Conservation (phyloP, 35 echinoderm and acorn worm genomes). For the Anneissia japonica region DNA sequence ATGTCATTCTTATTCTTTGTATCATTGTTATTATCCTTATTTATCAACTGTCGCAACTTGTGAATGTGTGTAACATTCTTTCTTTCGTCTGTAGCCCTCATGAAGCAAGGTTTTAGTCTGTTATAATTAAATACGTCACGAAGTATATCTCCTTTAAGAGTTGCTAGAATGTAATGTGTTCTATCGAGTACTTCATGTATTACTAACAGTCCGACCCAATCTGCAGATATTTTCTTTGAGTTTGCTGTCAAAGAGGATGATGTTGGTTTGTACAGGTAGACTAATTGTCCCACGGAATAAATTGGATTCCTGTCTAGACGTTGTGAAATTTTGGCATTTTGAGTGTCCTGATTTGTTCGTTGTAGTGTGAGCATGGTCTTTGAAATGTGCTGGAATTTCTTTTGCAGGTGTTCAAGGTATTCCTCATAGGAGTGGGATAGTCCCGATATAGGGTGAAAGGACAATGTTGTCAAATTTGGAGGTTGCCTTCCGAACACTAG, state of each 20-base stretch:
- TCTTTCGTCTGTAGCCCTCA: conserved; percentile 19
- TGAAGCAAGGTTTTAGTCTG: conserved; percentile 52
- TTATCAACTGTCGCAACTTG: conserved; percentile 17
- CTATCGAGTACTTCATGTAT: conserved; percentile 45
- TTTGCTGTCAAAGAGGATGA: conserved; percentile 47
- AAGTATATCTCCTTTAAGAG: too few species aligned
- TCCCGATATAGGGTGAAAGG: neutral
- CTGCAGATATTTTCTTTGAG: conserved; percentile 46
- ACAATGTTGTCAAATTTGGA: neutral
- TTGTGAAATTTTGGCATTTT: conserved; percentile 27
- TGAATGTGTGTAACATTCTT: conserved; percentile 38
- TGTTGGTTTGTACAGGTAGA: conserved; percentile 45
- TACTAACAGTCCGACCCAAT: conserved; percentile 37
- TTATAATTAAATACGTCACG: too few species aligned
- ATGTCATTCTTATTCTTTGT: too few species aligned
- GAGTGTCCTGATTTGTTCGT: conserved; percentile 24
- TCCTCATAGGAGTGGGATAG: conserved; percentile 25
- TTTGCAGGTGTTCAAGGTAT: conserved; percentile 7
- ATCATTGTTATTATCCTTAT: too few species aligned
- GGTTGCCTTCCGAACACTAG: conserved; percentile 13
- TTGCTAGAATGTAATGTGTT: conserved; percentile 39
- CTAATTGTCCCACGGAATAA: conserved; percentile 26
- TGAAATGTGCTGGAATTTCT: conserved; percentile 16
- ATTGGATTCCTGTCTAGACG: conserved; percentile 27
- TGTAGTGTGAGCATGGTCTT: conserved; percentile 8